Percentiles rank a stretch among this genome's conserved stretches.
phyloP scores from a whole-genome alignment of 2,797 vertebrate genomes.

The Epinephelus awoara region DNA sequence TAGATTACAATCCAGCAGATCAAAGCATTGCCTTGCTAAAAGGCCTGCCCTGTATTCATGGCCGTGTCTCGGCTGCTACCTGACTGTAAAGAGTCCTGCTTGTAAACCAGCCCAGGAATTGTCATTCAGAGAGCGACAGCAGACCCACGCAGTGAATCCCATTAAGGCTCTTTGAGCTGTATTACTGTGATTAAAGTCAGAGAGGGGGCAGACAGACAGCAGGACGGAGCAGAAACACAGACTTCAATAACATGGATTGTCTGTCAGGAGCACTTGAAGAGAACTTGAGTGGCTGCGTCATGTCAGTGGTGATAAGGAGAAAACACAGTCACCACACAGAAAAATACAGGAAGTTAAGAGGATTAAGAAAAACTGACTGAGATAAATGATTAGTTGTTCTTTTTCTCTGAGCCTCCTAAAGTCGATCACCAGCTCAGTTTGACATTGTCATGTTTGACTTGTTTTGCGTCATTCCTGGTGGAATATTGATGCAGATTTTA shows the following conservation, averaged over 20 bases:
- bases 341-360: not conserved
- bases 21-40: not conserved
- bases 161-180: conserved; percentile 41
- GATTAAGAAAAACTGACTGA: not conserved
- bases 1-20: no score
- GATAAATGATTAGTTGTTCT: not conserved
- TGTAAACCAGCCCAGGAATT: conserved; percentile 29
- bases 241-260: no score
- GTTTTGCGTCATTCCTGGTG: not conserved
- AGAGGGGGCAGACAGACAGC: not conserved
- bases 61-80: conserved; percentile 6
- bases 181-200: conserved; percentile 58
- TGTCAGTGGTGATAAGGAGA: conserved; percentile 7
- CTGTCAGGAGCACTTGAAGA: no score
- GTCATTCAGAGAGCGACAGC: conserved; percentile 38
- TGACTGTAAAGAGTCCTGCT: conserved; percentile 45
- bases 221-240: no score
- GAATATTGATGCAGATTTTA: not conserved
- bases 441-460: not conserved
- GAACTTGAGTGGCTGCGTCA: not conserved
- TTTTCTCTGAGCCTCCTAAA: conserved; percentile 7
- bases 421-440: not conserved
- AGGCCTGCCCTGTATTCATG: conserved; percentile 56
- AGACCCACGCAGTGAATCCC: conserved; percentile 49
- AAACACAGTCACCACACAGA: not conserved